Evolutionary conservation across 2,888 invertebrate genomes (phyloP).

Genomic region (Drosophila glabriapex): DNA sequence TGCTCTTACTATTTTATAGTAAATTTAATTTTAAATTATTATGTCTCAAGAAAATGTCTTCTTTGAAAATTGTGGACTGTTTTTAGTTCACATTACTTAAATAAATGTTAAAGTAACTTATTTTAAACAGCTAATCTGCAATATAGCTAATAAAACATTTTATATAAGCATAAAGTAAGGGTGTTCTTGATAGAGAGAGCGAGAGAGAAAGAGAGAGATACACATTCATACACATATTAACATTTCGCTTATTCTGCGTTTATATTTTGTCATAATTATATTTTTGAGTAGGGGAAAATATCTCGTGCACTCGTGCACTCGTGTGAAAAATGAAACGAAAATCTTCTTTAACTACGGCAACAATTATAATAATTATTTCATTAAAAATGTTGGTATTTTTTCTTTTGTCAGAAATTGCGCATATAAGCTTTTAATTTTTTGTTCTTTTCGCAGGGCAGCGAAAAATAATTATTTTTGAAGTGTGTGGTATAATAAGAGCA

Average conservation of each 20-base stretch:
- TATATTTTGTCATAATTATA: slow-evolving; percentile 63
- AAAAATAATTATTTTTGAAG: slow-evolving; percentile 68
- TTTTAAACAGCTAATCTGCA: neutral
- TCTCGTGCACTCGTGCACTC: slow-evolving; percentile 30
- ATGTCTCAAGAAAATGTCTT: neutral
- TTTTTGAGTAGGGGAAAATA: slow-evolving; percentile 44
- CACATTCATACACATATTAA: neutral
- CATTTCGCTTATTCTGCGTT: slow-evolving; percentile 50
- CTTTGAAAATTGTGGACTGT: neutral
- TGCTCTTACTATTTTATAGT: neutral
- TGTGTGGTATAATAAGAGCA: slow-evolving; percentile 29
- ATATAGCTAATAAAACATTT: neutral
- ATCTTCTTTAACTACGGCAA: slow-evolving; percentile 67
- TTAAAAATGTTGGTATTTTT: slow-evolving; percentile 59
- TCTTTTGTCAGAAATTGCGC: slow-evolving; percentile 57
- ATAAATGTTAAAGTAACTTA: neutral
- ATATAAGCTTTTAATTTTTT: slow-evolving; percentile 36
- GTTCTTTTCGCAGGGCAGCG: slow-evolving; percentile 20
- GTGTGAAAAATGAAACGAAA: slow-evolving; percentile 52
- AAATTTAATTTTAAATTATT: neutral
- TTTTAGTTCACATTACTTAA: neutral
- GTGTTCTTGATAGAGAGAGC: neutral
- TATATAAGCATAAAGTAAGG: neutral
- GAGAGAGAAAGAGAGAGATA: neutral
- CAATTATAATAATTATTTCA: slow-evolving; percentile 75